Evolutionary conservation across 2,797 vertebrate species (phyloP), one percentile per base, ranked within the genome.

Genomic region (Euthynnus affinis): DNA sequence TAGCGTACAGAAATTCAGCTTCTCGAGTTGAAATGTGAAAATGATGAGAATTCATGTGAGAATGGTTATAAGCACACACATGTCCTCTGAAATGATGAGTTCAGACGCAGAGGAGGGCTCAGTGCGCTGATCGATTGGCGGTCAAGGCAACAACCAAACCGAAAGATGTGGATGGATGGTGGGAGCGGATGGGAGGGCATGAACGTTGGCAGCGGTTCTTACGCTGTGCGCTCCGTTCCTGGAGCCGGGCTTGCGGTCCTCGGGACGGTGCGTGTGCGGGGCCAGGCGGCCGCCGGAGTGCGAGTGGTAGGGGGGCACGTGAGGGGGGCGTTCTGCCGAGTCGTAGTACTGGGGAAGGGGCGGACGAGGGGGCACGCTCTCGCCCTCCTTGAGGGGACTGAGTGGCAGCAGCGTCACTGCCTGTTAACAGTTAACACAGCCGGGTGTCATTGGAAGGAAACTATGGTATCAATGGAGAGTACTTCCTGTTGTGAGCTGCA

Each of bases 261-360:
- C 98, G 17, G 95, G 93, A 65, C 96, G 97, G 89, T 96, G 96
- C 52, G 94, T 27, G 94, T 88, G 89, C 22, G 82, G 42, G 40
- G 87, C 56, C 55, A 72, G 34, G 14, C 87, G 89, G 66, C 79
- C 56, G 17, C 80, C 20, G 88, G 95, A 92, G 89, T 96, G 95
- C 87, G 95, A 86, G 92, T 96, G 94, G 93, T 95, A 94, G 93
- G 95, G 94, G 94, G 96, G 95, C 90, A 95, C 85, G 25, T 78
- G 81, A 90, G 95, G 94, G 91, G 93, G 95, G 88, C 92, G 95
- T 91, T 98, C 96, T 86, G 96, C 94, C 84, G 96, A 96, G 95
- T 97, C 96, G 94, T 98, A 98, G 93, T 96, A 97, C 90, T 97
- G 96, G 92, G 98, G 97, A 84, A 97, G 97, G 92, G 98, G 97